These are phyloP conservation scores for Philereme transversata DNA, from an alignment of 2,888 invertebrate species.

Conservation along the genomic window DNA sequence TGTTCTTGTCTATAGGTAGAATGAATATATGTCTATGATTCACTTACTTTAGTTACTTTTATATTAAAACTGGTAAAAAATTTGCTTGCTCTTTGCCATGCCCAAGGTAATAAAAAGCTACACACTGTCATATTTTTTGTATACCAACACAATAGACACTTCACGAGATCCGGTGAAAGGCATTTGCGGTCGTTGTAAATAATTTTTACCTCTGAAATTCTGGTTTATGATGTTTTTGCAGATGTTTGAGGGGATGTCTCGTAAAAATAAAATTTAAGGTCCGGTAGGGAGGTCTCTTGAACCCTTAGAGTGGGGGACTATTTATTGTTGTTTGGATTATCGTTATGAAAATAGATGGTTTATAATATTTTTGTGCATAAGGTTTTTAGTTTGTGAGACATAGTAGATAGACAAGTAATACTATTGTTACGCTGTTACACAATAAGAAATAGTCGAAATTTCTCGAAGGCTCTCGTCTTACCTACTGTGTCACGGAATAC, in stretches of 20 bases:
- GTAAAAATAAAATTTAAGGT: conserved; percentile 40
- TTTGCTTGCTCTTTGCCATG: background rate
- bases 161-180: conserved; percentile 53
- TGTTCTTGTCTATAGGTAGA: too few relatives aligned
- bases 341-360: conserved; percentile 18
- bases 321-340: conserved; percentile 26
- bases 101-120: conserved; percentile 39
- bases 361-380: background rate
- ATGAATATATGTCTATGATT: too few relatives aligned
- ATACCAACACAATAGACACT: conserved; percentile 59
- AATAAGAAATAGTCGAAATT: too few relatives aligned
- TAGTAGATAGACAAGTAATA: too few relatives aligned
- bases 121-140: conserved; percentile 62
- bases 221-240: conserved; percentile 45
- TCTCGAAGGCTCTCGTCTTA: too few relatives aligned
- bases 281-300: conserved; percentile 30
- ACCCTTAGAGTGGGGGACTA: conserved; percentile 15
- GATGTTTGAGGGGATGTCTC: conserved; percentile 38
- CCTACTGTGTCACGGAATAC: too few relatives aligned
- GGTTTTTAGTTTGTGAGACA: background rate
- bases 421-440: too few relatives aligned
- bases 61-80: too few relatives aligned
- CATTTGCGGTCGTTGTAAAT: conserved; percentile 50
- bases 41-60: background rate
- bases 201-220: conserved; percentile 46